A percentile compares a stretch with the other conserved stretches of the same genome.
phyloP scores from a whole-genome alignment of 2,888 invertebrate species.

The Exocentrus adspersus region DNA sequence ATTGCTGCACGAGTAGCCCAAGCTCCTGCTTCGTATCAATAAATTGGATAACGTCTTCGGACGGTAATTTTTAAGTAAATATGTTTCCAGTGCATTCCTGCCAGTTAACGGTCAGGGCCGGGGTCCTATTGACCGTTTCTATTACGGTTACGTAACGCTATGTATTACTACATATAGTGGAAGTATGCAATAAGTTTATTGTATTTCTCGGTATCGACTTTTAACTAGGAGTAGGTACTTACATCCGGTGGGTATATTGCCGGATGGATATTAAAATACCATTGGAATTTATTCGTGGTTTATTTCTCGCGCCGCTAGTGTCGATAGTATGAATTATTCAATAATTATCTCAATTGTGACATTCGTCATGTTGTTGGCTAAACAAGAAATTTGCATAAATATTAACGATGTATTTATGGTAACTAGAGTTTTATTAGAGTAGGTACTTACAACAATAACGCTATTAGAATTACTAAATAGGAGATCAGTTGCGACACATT shows the following conservation, averaged over 20 bases:
- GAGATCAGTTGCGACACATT: neutral
- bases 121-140: neutral
- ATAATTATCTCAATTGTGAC: conserved; percentile 5
- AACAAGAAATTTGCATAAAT: conserved; percentile 14
- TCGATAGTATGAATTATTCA: conserved; percentile 9
- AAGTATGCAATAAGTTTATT: too few relatives aligned
- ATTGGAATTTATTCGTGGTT: neutral
- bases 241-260: too few relatives aligned
- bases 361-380: conserved; percentile 17
- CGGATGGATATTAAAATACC: too few relatives aligned
- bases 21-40: neutral
- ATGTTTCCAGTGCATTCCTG: neutral
- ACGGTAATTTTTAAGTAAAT: neutral
- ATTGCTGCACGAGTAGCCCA: conserved; percentile 1
- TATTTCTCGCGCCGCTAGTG: neutral
- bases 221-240: too few relatives aligned
- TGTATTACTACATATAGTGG: too few relatives aligned
- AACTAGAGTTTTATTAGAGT: conserved; percentile 3
- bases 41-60: neutral
- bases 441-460: neutral
- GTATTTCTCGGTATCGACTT: too few relatives aligned
- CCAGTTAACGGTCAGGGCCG: neutral
- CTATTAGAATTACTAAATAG: neutral
- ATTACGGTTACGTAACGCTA: neutral
- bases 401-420: conserved; percentile 15